Evolutionary conservation across 2,113 vertebrate genomes (phyloP).

Genomic region (Bufo gargarizans): DNA sequence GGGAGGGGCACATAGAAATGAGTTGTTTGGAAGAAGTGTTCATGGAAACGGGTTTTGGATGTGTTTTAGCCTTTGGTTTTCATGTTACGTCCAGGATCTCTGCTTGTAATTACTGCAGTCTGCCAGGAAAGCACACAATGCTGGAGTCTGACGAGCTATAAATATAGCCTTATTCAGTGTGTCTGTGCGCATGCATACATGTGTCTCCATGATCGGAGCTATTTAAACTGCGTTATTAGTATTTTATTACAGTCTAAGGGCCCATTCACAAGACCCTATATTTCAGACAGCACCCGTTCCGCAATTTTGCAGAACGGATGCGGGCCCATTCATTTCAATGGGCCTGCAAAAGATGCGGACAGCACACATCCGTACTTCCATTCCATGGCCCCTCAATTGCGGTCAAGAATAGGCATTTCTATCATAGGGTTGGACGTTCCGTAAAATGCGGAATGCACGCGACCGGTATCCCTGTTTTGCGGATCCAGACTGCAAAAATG

Average conservation of each 20-base stretch:
- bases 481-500: too few relatives aligned
- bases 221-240: not conserved
- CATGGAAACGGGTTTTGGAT: slow-evolving; percentile 43
- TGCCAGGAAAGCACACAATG: not conserved
- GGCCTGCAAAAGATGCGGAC: too few relatives aligned
- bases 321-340: too few relatives aligned
- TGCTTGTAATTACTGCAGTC: slow-evolving; percentile 14
- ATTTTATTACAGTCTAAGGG: not conserved
- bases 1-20: slow-evolving; percentile 25
- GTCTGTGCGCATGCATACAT: not conserved
- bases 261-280: too few relatives aligned
- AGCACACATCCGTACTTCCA: too few relatives aligned
- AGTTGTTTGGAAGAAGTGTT: slow-evolving; percentile 42
- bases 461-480: too few relatives aligned
- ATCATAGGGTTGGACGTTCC: too few relatives aligned
- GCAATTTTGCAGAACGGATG: too few relatives aligned
- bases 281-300: too few relatives aligned
- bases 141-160: not conserved
- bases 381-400: too few relatives aligned
- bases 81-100: slow-evolving; percentile 28
- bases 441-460: too few relatives aligned
- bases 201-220: not conserved
- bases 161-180: not conserved
- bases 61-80: slow-evolving; percentile 27
- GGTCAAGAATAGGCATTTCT: too few relatives aligned